Percentiles rank a stretch among this genome's conserved stretches.
Evolutionary conservation across 2,888 invertebrate genomes (phyloP).

Genomic region (Yponomeuta malinellus): DNA sequence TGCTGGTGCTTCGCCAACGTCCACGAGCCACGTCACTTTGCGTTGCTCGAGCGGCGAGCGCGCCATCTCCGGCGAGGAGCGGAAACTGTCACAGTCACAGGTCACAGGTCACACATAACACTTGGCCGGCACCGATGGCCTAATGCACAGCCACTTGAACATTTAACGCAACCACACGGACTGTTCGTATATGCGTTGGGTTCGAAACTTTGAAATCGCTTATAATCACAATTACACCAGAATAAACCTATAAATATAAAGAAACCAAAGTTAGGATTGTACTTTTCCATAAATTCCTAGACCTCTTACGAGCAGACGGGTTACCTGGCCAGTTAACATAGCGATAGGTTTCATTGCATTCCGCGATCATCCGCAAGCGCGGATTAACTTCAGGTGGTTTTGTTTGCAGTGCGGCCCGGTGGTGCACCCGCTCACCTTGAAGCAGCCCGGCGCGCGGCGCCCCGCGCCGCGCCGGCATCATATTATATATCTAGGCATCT

Average conservation of each 20-base stretch:
- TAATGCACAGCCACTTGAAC: not conserved
- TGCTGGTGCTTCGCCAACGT: slow-evolving; percentile 61
- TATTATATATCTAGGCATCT: not conserved
- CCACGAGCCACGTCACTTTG: slow-evolving; percentile 71
- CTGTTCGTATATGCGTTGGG: not conserved
- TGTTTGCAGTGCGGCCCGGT: not conserved
- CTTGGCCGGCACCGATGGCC: not conserved
- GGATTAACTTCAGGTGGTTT: not conserved
- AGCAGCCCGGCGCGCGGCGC: not conserved
- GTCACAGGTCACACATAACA: not conserved
- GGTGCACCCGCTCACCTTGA: slow-evolving; percentile 2
- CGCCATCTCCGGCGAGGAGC: not conserved
- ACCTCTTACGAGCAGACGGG: too few species aligned
- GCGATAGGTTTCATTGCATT: not conserved
- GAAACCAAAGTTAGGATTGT: too few species aligned
- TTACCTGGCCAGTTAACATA: too few species aligned
- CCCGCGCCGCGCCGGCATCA: not conserved
- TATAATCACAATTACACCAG: too few species aligned
- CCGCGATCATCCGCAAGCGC: not conserved
- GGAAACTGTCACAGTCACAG: not conserved
- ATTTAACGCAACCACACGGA: not conserved
- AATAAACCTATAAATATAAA: too few species aligned
- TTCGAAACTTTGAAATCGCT: not conserved
- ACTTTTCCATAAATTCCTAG: too few species aligned
- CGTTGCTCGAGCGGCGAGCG: slow-evolving; percentile 32